Percentiles rank a stretch among this genome's conserved stretches.
phyloP scores from a whole-genome alignment of 2,113 vertebrate genomes.

The Cebus imitator region DNA sequence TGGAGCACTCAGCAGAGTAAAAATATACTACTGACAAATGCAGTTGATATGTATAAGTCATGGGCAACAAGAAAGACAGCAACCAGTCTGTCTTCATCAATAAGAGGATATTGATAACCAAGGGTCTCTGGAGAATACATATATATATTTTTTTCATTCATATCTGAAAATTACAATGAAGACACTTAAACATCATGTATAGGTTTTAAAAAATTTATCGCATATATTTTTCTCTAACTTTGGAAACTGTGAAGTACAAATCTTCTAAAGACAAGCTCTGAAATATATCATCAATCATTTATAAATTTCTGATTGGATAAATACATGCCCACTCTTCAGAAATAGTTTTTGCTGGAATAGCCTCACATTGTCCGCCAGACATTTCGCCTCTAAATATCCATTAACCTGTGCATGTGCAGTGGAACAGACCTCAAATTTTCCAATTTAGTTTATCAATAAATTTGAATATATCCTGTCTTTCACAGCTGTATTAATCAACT shows the following conservation, averaged over 20 bases:
- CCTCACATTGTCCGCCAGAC: background rate
- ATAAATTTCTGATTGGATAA: slow-evolving; percentile 12
- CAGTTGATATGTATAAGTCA: background rate
- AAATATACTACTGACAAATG: background rate
- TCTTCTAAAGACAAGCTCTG: background rate
- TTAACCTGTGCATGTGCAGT: background rate
- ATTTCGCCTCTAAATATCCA: background rate
- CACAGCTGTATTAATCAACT: background rate
- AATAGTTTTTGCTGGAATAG: background rate
- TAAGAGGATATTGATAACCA: background rate
- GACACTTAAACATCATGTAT: background rate
- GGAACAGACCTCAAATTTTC: background rate
- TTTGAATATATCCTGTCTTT: background rate
- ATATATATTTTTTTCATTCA: too few relatives aligned
- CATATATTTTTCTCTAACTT: background rate
- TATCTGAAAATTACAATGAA: background rate
- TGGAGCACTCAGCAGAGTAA: background rate
- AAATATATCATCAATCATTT: background rate
- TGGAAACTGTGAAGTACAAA: background rate
- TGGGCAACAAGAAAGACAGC: background rate
- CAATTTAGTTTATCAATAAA: background rate
- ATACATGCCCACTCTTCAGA: background rate
- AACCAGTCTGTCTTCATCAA: background rate
- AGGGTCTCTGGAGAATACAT: background rate
- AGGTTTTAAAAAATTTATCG: background rate